Percentiles rank a stretch among this genome's conserved stretches.
Evolutionary conservation across 2,797 vertebrate species (phyloP).

Genomic region (Acanthurus tractus): DNA sequence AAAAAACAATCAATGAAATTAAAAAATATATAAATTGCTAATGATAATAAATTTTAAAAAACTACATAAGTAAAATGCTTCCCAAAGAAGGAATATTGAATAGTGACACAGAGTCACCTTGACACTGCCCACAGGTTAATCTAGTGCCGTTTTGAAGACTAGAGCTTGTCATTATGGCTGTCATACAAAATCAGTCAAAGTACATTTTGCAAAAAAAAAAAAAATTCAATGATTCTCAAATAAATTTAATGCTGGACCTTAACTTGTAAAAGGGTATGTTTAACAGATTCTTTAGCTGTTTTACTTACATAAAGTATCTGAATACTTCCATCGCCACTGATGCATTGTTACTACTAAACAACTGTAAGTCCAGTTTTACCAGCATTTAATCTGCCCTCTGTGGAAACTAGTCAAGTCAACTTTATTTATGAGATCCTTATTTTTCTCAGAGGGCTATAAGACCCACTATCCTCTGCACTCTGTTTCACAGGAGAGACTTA

Average conservation of each 20-base stretch:
- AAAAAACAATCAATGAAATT: not conserved
- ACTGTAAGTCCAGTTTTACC: not conserved
- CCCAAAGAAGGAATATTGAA: too few relatives aligned
- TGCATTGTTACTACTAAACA: not conserved
- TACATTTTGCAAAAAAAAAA: not conserved
- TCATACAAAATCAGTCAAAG: not conserved
- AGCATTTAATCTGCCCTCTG: not conserved
- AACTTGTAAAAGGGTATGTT: not conserved
- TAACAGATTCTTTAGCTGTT: not conserved
- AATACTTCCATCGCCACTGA: not conserved
- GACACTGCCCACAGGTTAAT: too few relatives aligned
- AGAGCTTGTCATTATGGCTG: too few relatives aligned
- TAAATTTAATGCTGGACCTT: not conserved
- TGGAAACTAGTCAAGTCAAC: conserved; percentile 1
- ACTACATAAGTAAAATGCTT: too few relatives aligned
- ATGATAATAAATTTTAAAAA: too few relatives aligned
- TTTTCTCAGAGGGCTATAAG: not conserved
- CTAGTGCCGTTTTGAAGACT: too few relatives aligned
- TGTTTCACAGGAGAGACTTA: not conserved
- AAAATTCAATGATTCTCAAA: too few relatives aligned
- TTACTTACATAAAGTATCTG: not conserved
- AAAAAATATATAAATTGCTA: not conserved
- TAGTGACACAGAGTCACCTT: too few relatives aligned
- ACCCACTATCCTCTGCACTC: not conserved
- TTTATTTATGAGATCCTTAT: not conserved